Percentiles rank a stretch among this genome's conserved stretches.
Evolutionary conservation across 2,113 vertebrate genomes (phyloP).

Genomic region (Tauraco erythrolophus): DNA sequence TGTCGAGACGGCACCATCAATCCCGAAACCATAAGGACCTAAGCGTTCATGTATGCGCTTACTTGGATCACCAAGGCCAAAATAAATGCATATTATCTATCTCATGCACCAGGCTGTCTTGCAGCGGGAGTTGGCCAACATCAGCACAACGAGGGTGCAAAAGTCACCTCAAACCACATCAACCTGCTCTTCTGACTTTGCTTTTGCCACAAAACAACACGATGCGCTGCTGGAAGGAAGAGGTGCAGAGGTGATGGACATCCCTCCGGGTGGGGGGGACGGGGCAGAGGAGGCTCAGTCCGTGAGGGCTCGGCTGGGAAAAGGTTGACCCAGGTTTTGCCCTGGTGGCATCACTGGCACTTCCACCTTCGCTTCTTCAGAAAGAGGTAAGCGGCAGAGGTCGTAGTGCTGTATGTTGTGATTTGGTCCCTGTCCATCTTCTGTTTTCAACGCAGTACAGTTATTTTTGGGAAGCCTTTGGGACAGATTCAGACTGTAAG

Average conservation of each 20-base stretch:
- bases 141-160: not conserved
- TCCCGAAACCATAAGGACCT: not conserved
- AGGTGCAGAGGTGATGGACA: not conserved
- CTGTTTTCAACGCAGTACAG: not conserved
- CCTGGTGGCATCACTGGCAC: rapidly evolving
- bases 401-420: not conserved
- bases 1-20: not conserved
- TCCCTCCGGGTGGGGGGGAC: rapidly evolving
- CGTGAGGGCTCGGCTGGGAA: rapidly evolving
- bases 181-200: not conserved
- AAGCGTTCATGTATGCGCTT: rapidly evolving
- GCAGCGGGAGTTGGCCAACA: not conserved
- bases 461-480: not conserved
- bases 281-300: not conserved
- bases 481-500: not conserved
- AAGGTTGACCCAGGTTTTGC: not conserved
- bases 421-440: not conserved
- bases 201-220: not conserved
- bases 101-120: rapidly evolving
- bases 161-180: not conserved
- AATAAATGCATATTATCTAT: not conserved
- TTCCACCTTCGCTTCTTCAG: not conserved
- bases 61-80: not conserved
- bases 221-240: rapidly evolving
- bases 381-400: not conserved